phyloP scores from a whole-genome alignment of 2,888 invertebrate species.

The Odontomyia ornata region DNA sequence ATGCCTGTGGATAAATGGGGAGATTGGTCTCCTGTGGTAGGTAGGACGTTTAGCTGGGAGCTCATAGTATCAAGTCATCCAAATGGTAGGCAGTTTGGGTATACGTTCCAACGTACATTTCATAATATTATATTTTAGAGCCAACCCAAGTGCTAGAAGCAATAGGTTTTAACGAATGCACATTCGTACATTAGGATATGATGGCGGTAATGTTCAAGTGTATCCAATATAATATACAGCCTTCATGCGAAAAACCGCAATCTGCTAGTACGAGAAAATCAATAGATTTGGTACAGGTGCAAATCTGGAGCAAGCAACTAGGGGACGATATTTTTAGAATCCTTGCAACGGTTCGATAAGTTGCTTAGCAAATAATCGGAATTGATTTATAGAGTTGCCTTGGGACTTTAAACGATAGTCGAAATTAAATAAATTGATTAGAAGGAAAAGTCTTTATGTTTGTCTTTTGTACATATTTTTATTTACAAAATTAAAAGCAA shows the following conservation, averaged over 20 bases:
- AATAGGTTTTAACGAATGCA: background rate
- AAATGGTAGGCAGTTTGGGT: no score
- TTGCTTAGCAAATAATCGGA: conserved; percentile 26
- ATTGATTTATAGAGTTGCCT: conserved; percentile 1
- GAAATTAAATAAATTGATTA: no score
- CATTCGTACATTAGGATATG: no score
- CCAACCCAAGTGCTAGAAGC: background rate
- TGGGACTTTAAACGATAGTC: no score
- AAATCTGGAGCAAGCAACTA: background rate
- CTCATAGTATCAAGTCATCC: no score
- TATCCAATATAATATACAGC: conserved; percentile 15
- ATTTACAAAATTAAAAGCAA: no score
- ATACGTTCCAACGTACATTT: no score
- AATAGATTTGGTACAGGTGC: conserved; percentile 34
- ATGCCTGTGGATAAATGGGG: background rate
- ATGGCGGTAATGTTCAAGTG: conserved; percentile 4
- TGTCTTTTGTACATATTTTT: no score
- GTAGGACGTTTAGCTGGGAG: no score
- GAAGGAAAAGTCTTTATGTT: no score
- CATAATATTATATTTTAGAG: background rate
- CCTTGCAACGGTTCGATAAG: conserved; percentile 17
- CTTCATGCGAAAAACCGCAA: conserved; percentile 35
- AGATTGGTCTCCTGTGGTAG: background rate
- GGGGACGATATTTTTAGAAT: conserved; percentile 20
- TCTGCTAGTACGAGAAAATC: conserved; percentile 33